Evolutionary conservation across 2,797 vertebrate species (phyloP).

Genomic region (Pseudocheirus occidentalis): DNA sequence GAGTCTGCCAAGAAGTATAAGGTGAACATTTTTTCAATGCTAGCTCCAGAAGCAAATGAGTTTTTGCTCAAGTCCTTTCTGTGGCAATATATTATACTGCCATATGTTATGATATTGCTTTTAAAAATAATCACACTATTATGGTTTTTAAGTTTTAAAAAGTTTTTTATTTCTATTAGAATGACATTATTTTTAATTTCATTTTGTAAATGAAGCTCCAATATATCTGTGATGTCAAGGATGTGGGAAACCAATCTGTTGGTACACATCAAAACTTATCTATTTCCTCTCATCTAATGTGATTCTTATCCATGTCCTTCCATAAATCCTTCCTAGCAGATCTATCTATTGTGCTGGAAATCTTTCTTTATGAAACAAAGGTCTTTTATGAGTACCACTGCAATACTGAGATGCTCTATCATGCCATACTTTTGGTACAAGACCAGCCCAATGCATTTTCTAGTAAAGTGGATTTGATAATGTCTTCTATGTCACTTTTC

Average conservation of each 20-base stretch:
- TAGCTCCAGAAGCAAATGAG: not conserved
- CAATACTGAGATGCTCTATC: not conserved
- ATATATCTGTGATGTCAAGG: not conserved
- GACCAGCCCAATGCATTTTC: not conserved
- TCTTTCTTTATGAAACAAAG: not conserved
- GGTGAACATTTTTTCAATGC: conserved; percentile 1
- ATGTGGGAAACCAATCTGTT: not conserved
- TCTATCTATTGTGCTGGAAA: not conserved
- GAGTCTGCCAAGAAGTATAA: not conserved
- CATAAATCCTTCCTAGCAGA: not conserved
- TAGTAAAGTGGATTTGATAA: not conserved
- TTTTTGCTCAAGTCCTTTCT: not conserved
- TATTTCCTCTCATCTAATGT: not conserved
- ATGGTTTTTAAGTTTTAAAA: conserved; percentile 18
- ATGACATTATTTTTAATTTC: conserved; percentile 22
- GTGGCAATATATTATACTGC: not conserved
- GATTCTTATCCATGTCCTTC: not conserved
- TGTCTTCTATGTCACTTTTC: not conserved
- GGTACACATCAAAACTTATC: not conserved
- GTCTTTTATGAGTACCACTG: not conserved
- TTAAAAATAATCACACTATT: not conserved
- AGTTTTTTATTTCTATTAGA: not conserved
- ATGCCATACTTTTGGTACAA: not conserved
- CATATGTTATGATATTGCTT: not conserved
- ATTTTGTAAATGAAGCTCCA: not conserved